phyloP scores from a whole-genome alignment of 2,888 invertebrate genomes.

The Spodoptera exigua region DNA sequence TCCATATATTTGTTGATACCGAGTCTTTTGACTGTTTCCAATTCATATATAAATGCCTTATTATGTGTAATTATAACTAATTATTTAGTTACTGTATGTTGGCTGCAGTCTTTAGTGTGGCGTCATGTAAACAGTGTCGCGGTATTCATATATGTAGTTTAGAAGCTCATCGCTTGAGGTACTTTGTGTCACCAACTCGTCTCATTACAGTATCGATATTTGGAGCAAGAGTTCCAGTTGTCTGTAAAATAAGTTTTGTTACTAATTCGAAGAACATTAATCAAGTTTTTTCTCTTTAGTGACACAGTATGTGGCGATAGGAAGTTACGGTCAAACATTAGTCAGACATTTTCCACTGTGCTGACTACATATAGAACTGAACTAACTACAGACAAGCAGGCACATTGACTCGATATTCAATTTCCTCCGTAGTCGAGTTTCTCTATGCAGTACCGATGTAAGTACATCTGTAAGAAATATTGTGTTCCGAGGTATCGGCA shows the following conservation, averaged over 20 bases:
- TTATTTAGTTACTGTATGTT: conserved; percentile 33
- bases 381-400: neutral
- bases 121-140: conserved; percentile 33
- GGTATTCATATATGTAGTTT: conserved; percentile 49
- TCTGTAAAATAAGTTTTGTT: no score
- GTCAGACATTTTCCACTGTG: neutral
- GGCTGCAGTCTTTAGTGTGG: conserved; percentile 18
- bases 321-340: no score
- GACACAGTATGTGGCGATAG: no score
- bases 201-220: conserved; percentile 44
- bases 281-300: no score
- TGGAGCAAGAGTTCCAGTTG: conserved; percentile 10
- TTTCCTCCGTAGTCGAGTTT: conserved; percentile 11
- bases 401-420: conserved; percentile 4
- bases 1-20: no score
- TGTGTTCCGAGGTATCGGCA: conserved; percentile 5
- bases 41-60: no score
- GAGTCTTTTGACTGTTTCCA: no score
- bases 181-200: conserved; percentile 41
- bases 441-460: neutral
- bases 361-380: neutral
- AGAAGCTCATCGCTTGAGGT: conserved; percentile 49
- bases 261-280: no score
- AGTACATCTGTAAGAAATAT: conserved; percentile 6
- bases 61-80: no score